Evolutionary conservation across 2,888 invertebrate species (phyloP), one percentile per base, ranked within the genome.

Genomic region (Diarsia brunnea): DNA sequence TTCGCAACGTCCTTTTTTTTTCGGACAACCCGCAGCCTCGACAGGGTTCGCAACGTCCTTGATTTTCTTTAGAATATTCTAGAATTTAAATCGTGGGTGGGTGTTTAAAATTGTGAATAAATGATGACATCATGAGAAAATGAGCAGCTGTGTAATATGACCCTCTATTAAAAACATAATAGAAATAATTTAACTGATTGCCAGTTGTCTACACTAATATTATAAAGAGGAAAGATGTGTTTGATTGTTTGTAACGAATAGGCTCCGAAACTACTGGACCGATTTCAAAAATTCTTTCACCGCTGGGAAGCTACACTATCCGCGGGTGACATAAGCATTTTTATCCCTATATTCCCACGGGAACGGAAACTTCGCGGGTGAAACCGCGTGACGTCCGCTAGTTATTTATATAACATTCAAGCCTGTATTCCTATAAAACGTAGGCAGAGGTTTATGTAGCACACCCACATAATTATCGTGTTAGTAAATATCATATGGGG

Each of bases 91-190:
- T 14, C 21, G 75, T 51, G 27, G n/a, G 58, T 43, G 27, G 43
- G 58, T 43, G 38, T 27, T 75, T 49, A n/a, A 60, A 49, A 43
- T 16, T 0, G 10, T 31, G 4, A 45, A 75, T 43, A 51, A 43
- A n/a, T 51, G 3, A 16, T 24, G 4, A 21, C 11, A 21, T 24
- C 21, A 31, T 21, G 21, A 63, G 10, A 24, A 55, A 5, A 38
- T 7, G n/a, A 47, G 14, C 55, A 65, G 19, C 49, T 66, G 78
- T 66, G 14, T 55, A 24, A n/a, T 51, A 2, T 47, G 38, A 47
- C 4, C 1, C 3, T 19, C 16, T 38, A 38, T 38, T 21, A 77
- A 38, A 63, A 47, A 19, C 4, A 51, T 45, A 27, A 61, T 14
- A 27, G 38, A 49, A 75, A 51, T 19, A 75, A 61, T 45, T 38